Evolutionary conservation across 2,797 vertebrate species (phyloP), one percentile per base, ranked within the genome.

Genomic region (Microchirus variegatus): DNA sequence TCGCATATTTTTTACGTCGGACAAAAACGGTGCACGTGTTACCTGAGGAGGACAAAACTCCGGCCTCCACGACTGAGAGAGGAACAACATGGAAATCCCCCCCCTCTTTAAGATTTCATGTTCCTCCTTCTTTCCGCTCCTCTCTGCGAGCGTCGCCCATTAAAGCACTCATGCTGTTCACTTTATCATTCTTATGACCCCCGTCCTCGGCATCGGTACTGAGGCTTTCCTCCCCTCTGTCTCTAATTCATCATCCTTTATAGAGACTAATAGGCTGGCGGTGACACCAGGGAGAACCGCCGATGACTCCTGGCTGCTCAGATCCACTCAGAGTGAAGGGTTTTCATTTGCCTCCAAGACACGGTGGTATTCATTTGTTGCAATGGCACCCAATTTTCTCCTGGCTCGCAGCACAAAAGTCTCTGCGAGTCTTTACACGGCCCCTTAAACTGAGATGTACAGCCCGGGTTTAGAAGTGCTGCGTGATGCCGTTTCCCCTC

Each of bases 161-260:
- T 93, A 89, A 89, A 86, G 88, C 70, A 74, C 80, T 84, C 78
- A 87, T 59, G 83, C 90, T 84, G 86, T 84, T 82, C 89, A 91
- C 93, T 94, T 93, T 88, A 93, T 94, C 93, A 93, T 92, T 93
- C 91, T 93, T 93, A 94, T 91, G 90, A 91, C 90, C 87, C 80
- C 69, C 79, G 57, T 87, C 75, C 87, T 85, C 80, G 62, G 84
- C 86, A 76, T 77, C 48, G 50, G 82, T 79, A 74, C 85, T 38
- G 75, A 88, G 89, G 85, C 85, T 83, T 81, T 83, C 83, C 89
- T 87, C 89, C 80, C 86, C 90, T 87, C 89, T 58, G 67, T 80
- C 87, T 88, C 90, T 92, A 92, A 93, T 94, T 91, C 89, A 94
- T 94, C 92, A 93, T 94, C 87, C 89, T 93, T 93, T 92, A 94